phyloP scores from a whole-genome alignment of 2,888 invertebrate species.

The Stomorhina lunata region DNA sequence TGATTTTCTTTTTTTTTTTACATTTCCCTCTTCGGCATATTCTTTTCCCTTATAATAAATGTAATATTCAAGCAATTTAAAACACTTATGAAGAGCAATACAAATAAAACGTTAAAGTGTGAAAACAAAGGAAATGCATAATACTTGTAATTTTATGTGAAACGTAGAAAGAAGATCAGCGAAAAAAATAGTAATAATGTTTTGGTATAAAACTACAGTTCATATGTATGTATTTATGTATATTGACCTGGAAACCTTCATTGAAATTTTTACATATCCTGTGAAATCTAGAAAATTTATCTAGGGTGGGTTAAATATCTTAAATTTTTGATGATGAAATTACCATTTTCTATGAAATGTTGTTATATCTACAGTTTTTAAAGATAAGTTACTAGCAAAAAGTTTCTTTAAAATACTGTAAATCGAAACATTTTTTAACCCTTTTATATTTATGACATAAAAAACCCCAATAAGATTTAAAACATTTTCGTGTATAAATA shows the following conservation, averaged over 20 bases:
- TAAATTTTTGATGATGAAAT: neutral
- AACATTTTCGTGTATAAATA: too few species aligned
- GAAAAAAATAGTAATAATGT: neutral
- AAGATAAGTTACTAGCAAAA: too few species aligned
- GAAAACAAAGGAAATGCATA: constrained; percentile 32
- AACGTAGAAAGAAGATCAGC: neutral
- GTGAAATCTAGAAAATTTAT: too few species aligned
- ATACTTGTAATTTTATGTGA: constrained; percentile 25
- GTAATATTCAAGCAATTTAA: constrained; percentile 46
- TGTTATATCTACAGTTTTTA: too few species aligned
- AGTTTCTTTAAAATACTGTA: too few species aligned
- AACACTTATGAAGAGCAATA: constrained; percentile 18
- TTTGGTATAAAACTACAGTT: constrained; percentile 5
- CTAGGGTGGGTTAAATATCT: neutral
- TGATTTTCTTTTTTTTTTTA: constrained; percentile 20
- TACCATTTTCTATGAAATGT: too few species aligned
- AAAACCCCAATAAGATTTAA: too few species aligned
- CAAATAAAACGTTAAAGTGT: constrained; percentile 10
- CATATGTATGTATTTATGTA: too few species aligned
- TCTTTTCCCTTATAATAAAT: constrained; percentile 19
- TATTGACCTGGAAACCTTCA: constrained; percentile 54
- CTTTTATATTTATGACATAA: too few species aligned
- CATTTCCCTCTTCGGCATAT: constrained; percentile 6
- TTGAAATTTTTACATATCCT: constrained; percentile 25
- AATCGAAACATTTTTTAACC: too few species aligned